A percentile compares a stretch with the other conserved stretches of the same genome.
Conservation (phyloP, 2,797 vertebrate genomes). For the Erithacus rubecula region DNA sequence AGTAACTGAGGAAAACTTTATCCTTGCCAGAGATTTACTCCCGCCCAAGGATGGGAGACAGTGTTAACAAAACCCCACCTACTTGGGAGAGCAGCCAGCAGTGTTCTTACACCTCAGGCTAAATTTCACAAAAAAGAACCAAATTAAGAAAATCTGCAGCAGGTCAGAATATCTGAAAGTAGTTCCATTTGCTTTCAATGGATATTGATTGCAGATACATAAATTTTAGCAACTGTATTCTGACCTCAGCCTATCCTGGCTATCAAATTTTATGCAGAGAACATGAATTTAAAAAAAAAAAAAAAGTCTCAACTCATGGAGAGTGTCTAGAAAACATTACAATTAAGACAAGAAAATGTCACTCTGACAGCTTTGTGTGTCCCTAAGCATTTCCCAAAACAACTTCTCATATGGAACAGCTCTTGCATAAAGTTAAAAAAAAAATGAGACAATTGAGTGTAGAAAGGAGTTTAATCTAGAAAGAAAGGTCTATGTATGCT, state of each 20-base stretch:
- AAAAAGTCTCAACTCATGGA: background rate
- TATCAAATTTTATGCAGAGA: background rate
- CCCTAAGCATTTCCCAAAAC: background rate
- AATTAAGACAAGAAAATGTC: background rate
- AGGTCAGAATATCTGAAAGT: background rate
- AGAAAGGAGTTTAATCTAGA: background rate
- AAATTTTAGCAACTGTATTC: background rate
- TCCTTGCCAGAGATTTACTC: background rate
- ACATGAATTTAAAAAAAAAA: background rate
- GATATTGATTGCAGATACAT: background rate
- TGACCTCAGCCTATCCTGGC: background rate
- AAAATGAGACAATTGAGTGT: background rate
- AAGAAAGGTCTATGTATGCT: background rate
- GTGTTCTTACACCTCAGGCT: background rate
- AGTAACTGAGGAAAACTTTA: background rate
- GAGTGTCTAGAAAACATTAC: background rate
- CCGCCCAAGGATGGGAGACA: background rate
- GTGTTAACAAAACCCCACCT: background rate
- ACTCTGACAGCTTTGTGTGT: background rate
- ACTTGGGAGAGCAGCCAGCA: background rate
- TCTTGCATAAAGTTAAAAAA: background rate
- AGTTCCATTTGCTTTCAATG: background rate
- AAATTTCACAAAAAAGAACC: background rate
- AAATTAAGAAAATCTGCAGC: background rate
- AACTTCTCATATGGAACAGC: background rate